A percentile compares a stretch with the other conserved stretches of the same genome.
Conservation (phyloP, 2,888 invertebrate species). For the Eudasyphora cyanicolor region DNA sequence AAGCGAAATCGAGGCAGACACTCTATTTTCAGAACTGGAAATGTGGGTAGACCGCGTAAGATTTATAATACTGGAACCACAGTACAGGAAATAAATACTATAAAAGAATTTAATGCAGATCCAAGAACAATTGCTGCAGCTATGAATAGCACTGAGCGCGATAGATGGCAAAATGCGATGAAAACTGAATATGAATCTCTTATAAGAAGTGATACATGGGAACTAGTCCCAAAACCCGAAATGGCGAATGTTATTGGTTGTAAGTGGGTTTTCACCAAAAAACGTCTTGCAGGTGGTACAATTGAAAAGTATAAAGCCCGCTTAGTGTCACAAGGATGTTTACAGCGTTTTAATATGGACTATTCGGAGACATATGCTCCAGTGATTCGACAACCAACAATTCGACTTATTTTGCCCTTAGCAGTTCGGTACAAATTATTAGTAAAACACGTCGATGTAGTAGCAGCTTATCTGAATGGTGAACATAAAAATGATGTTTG, state of each 20-base stretch:
- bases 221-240: not conserved
- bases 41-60: conserved; percentile 35
- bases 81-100: no score
- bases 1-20: no score
- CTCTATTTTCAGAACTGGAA: no score
- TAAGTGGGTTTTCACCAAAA: not conserved
- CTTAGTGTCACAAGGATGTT: not conserved
- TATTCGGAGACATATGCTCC: conserved; percentile 13
- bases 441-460: conserved; percentile 24
- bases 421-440: not conserved
- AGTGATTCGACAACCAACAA: not conserved
- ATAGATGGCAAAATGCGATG: not conserved
- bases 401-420: not conserved
- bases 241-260: not conserved
- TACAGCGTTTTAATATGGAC: not conserved
- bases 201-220: not conserved
- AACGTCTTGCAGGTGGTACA: not conserved
- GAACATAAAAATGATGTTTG: conserved; percentile 57
- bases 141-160: not conserved
- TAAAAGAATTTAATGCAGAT: no score
- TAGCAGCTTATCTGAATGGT: conserved; percentile 61
- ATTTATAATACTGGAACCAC: no score
- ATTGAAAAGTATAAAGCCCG: not conserved
- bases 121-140: no score
- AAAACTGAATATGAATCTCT: not conserved